Percentiles rank a stretch among this genome's conserved stretches.
Evolutionary conservation across 2,888 invertebrate species (phyloP).

Genomic region (Leucophenga maculata): DNA sequence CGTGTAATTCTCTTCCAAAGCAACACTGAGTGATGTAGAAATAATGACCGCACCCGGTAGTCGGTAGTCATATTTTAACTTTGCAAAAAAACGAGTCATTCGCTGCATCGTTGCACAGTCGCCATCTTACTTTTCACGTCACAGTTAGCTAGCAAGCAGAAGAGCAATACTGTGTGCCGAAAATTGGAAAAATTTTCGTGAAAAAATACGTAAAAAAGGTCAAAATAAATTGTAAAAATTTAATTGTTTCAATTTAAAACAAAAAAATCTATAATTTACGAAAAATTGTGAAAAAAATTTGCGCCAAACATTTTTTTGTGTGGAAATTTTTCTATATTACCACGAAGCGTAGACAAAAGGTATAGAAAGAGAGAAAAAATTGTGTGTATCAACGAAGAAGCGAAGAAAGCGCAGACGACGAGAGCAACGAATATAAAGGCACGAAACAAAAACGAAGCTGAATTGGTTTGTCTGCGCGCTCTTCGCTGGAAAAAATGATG

Average conservation of each 20-base stretch:
- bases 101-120: constrained; percentile 14
- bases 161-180: constrained; percentile 55
- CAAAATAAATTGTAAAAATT: constrained; percentile 38
- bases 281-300: constrained; percentile 37
- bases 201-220: constrained; percentile 49
- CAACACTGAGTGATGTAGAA: constrained; percentile 12
- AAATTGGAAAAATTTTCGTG: constrained; percentile 49
- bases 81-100: constrained; percentile 3
- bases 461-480: constrained; percentile 38
- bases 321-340: constrained; percentile 50
- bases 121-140: constrained; percentile 43
- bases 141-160: constrained; percentile 38
- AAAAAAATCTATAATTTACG: constrained; percentile 19
- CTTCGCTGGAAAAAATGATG: constrained; percentile 57
- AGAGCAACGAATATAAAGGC: constrained; percentile 43
- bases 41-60: constrained; percentile 4
- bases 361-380: constrained; percentile 57
- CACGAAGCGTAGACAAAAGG: constrained; percentile 51
- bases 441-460: constrained; percentile 41
- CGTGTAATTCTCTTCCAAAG: not conserved
- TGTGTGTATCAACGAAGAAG: constrained; percentile 69
- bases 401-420: constrained; percentile 55
- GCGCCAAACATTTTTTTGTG: constrained; percentile 16
- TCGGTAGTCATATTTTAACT: not conserved
- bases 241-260: constrained; percentile 26